Conservation (phyloP, 2,797 vertebrate species). For the Rhinella marina region DNA sequence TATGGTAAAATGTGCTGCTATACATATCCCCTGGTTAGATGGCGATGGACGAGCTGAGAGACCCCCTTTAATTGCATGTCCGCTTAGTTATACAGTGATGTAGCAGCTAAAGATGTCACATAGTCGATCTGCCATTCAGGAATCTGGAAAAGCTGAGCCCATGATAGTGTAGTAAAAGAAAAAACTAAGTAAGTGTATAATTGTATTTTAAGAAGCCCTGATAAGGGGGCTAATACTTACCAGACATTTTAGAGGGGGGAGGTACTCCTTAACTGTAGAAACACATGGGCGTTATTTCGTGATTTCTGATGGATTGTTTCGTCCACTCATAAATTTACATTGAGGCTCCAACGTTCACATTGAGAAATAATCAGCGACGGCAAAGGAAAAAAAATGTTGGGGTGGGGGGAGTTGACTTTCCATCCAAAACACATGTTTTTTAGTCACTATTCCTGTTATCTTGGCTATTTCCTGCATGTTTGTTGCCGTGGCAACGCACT, state of each 20-base stretch:
- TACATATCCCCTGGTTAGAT: too few relatives aligned
- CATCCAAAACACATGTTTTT: slow-evolving; percentile 79
- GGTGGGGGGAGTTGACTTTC: slow-evolving; percentile 46
- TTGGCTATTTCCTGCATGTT: slow-evolving; percentile 79
- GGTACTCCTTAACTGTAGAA: not conserved
- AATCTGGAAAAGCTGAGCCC: too few relatives aligned
- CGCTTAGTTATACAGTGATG: too few relatives aligned
- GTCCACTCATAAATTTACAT: not conserved
- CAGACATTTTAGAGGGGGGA: not conserved
- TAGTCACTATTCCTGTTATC: slow-evolving; percentile 75
- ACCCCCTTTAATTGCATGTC: too few relatives aligned
- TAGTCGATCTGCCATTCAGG: too few relatives aligned
- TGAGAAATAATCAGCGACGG: slow-evolving; percentile 29
- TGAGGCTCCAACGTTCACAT: not conserved
- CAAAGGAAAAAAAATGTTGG: not conserved
- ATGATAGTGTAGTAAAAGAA: too few relatives aligned
- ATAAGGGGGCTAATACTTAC: not conserved
- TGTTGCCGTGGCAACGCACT: slow-evolving; percentile 74
- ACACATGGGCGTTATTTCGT: not conserved
- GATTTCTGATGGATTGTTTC: not conserved
- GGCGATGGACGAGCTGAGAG: too few relatives aligned
- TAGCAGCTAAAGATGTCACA: too few relatives aligned
- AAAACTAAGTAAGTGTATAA: too few relatives aligned
- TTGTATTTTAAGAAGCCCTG: too few relatives aligned
- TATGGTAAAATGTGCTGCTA: too few relatives aligned